Evolutionary conservation across 1,140 invertebrate species (phyloP).

Genomic region (Magallana gigas): DNA sequence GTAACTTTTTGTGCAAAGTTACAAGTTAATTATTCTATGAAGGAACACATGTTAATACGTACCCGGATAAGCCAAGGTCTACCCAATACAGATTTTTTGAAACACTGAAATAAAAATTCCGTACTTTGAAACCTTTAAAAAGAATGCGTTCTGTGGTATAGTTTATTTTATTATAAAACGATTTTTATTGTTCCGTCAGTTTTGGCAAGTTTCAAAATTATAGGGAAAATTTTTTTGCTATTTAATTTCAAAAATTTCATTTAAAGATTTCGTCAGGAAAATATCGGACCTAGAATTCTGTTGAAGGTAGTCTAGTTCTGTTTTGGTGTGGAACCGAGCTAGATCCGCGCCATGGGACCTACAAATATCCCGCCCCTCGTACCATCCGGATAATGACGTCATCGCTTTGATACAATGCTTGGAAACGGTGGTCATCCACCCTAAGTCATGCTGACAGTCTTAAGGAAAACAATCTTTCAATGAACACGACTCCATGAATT

Average conservation of each 20-base stretch:
- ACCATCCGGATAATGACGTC: neutral
- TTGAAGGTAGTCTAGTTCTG: neutral
- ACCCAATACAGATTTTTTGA: neutral
- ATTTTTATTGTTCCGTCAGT: too few relatives aligned
- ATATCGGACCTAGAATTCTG: neutral
- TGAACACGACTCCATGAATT: too few relatives aligned
- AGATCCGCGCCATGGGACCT: conserved; percentile 6
- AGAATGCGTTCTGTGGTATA: too few relatives aligned
- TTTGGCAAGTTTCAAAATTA: too few relatives aligned
- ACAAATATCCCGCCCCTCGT: neutral
- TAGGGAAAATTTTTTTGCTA: too few relatives aligned
- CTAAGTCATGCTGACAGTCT: neutral
- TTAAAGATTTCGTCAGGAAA: too few relatives aligned
- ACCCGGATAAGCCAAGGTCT: neutral
- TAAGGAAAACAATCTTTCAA: neutral
- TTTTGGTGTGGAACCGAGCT: neutral
- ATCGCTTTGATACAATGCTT: conserved; percentile 10
- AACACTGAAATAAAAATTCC: neutral
- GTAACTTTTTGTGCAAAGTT: too few relatives aligned
- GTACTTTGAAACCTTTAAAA: too few relatives aligned
- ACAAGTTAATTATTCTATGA: too few relatives aligned
- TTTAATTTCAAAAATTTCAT: too few relatives aligned
- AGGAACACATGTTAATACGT: neutral
- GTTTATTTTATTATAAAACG: too few relatives aligned
- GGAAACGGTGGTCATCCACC: neutral